Evolutionary conservation across 1,140 invertebrate species (phyloP), one percentile per base, ranked within the genome.

Genomic region (Drosophila kanapiae): DNA sequence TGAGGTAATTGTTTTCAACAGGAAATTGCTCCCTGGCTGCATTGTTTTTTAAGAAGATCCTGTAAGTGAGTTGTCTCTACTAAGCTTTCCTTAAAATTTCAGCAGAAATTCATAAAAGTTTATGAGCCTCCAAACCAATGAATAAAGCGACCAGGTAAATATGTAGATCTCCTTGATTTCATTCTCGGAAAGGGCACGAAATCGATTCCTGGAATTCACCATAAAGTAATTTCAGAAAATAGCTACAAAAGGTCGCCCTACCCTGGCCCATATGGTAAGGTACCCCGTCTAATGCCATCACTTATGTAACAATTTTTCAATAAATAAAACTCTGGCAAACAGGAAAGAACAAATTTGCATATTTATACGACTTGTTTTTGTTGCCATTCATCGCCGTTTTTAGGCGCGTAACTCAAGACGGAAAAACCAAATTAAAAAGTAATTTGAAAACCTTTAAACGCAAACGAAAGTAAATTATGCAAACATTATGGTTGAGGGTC

Each of bases 401-500:
- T 72, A 67, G 33, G 60, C 59, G 71, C 81, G 81, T 90, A 90
- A 90, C 78, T 90, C 78, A 85, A 90, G 81, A 74, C 85, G 85
- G 86, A 90, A 90, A 90, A 74, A 81, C 81, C 85, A 90, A 90
- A 90, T 90, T 90, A 90, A 90, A 90, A 90, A 90, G 85, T 90
- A 81, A 90, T 90, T 90, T 90, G 77, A 79, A 90, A 90, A 90
- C 85, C 85, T 90, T 90, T 88, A 88, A 88, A 90, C 84, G 80
- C 84, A 80, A 87, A 86, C 69, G 84, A 71, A 85, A 90, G 85
- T 90, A 90, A 90, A 90, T 90, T 90, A 90, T 90, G 85, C 79
- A 90, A 90, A 85, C 85, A 90, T 90, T 90, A 85, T 82, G 85
- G 85, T 80, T 65, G 37, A 74, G 70, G 54, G 37, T 59, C 57